Base-by-base conservation (phyloP, 1,140 invertebrate species). In the Harpegnathos saltator region DNA sequence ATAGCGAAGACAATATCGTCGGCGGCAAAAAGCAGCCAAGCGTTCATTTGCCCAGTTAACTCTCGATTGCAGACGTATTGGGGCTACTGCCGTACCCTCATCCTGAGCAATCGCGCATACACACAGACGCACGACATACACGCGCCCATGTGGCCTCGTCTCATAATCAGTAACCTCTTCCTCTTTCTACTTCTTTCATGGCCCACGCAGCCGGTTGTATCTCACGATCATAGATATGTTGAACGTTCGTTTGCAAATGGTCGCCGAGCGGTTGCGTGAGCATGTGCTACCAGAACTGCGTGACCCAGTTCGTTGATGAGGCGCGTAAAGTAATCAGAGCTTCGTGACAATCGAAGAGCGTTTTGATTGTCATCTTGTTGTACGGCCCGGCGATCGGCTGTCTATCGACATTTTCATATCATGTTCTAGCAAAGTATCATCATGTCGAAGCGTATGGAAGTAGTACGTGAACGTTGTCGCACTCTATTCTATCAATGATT, bases 231-330 rank as follows among this genome's bases (percentile, higher is more conserved):
- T 85, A 90, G 85, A 90, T 86, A 88, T 44, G 82, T 59, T 81
- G 56, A 69, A 50, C 33, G 72, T 83, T 82, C 82, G 82, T 66
- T 77, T 26, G 85, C 82, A 80, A 86, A 87, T 85, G 85, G 74
- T 87, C 12, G 78, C 69, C 58, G 56, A 15, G 81, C 48, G 33
- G 63, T 78, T 71, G 82, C 73, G 73, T 58, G 81, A 90, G 83
- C 85, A 81, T 89, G 84, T 89, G 75, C 83, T 58, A 83, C 62
- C 77, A 74, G 56, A 44, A 69, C 83, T 84, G 90, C 90, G 89
- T 93, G 92, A 93, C 93, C 93, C 82, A 93, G 90, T 93, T 93
- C 87, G 85, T 84, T 91, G 90, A 91, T 90, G 86, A 91, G 85
- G 81, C 87, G 77, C 83, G 82, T 84, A 56, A 65, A 82, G 44